Percentiles rank a stretch among this genome's conserved stretches.
phyloP scores from a whole-genome alignment of 2,888 invertebrate species.

The Sympetrum striolatum region DNA sequence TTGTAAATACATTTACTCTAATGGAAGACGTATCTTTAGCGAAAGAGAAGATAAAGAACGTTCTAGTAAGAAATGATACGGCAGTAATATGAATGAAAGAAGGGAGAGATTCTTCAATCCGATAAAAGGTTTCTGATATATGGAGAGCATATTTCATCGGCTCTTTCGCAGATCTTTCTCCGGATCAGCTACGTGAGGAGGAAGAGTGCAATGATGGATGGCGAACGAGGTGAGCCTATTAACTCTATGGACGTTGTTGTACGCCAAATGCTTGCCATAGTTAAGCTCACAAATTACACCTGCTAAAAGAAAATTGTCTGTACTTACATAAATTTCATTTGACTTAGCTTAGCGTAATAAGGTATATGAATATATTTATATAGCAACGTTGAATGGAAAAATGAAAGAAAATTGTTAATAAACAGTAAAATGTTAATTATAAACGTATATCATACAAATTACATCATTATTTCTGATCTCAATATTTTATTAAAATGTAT shows the following conservation, averaged over 20 bases:
- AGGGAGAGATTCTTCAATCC: background rate
- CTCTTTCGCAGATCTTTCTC: background rate
- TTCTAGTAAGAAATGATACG: background rate
- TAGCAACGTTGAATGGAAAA: too few relatives aligned
- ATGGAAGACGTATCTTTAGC: background rate
- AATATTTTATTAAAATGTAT: too few relatives aligned
- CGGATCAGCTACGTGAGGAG: background rate
- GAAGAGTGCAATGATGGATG: background rate
- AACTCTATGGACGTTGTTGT: background rate
- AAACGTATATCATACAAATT: too few relatives aligned
- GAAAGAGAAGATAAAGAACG: background rate
- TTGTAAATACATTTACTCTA: too few relatives aligned
- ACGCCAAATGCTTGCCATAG: background rate
- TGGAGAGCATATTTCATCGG: background rate
- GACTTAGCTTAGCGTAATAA: too few relatives aligned
- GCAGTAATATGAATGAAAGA: background rate
- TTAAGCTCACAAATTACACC: too few relatives aligned
- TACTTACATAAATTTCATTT: too few relatives aligned
- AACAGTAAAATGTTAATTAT: too few relatives aligned
- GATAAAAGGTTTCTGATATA: background rate
- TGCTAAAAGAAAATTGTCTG: too few relatives aligned
- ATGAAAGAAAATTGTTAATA: too few relatives aligned
- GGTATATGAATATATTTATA: too few relatives aligned
- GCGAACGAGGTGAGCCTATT: background rate
- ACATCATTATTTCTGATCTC: too few relatives aligned